These are phyloP conservation scores for Aleiodes leptofemur DNA, from an alignment of 2,888 invertebrate species.

Conservation along the genomic window DNA sequence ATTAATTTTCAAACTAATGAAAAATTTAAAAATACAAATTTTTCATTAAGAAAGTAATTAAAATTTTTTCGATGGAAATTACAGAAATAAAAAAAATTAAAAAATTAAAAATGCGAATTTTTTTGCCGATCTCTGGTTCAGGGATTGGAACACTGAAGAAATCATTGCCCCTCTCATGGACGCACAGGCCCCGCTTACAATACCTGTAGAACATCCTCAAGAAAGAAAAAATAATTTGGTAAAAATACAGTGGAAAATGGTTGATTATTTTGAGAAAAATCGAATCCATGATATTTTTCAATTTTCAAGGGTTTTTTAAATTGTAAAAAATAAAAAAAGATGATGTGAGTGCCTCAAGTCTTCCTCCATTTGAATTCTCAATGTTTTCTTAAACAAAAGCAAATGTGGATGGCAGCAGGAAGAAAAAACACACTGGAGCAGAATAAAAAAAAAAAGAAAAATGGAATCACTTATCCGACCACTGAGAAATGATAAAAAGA, in stretches of 20 bases:
- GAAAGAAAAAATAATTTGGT: not conserved
- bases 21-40: too few species aligned
- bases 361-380: not conserved
- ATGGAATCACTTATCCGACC: not conserved
- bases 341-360: not conserved
- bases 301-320: not conserved
- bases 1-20: too few species aligned
- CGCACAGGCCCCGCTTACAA: too few species aligned
- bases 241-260: not conserved
- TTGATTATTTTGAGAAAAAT: not conserved
- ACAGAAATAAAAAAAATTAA: too few species aligned
- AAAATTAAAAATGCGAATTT: too few species aligned
- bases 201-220: too few species aligned
- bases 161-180: too few species aligned
- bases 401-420: not conserved
- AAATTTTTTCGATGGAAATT: too few species aligned
- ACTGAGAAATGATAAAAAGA: slow-evolving; percentile 13
- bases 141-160: too few species aligned
- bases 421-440: not conserved
- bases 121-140: too few species aligned
- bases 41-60: too few species aligned
- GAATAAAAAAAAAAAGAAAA: not conserved
- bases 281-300: not conserved
- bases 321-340: not conserved
- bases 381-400: not conserved